Evolutionary conservation across 2,113 vertebrate species (phyloP).

Genomic region (Gopherus evgoodei): DNA sequence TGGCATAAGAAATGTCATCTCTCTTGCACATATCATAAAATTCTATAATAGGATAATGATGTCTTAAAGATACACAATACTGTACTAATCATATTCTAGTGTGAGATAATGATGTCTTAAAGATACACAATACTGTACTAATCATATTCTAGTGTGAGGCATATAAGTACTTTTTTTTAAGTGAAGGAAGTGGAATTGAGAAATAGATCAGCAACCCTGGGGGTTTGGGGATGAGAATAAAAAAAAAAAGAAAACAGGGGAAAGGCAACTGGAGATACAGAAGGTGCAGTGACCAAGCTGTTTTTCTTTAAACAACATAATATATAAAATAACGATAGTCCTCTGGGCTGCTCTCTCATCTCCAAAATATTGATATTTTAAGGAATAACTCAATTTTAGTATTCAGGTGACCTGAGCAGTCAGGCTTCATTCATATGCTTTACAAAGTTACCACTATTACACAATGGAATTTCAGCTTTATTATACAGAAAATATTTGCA

Average conservation of each 20-base stretch:
- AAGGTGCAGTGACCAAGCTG: rapidly evolving
- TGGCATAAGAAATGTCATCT: background rate
- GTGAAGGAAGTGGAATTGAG: rapidly evolving
- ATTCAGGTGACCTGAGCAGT: background rate
- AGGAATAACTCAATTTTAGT: background rate
- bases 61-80: background rate
- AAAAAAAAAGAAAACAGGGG: background rate
- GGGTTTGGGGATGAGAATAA: background rate
- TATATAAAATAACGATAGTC: background rate
- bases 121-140: background rate
- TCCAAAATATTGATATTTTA: background rate
- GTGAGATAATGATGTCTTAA: background rate
- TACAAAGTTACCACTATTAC: background rate
- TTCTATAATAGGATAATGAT: background rate
- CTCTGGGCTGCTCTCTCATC: background rate
- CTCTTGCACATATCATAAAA: background rate
- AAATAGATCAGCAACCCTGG: background rate
- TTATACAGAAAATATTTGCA: background rate
- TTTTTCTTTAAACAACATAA: background rate
- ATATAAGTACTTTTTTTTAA: background rate
- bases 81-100: background rate
- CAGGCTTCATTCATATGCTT: rapidly evolving
- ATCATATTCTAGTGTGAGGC: background rate
- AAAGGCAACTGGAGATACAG: background rate
- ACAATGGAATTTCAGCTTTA: background rate